Evolutionary conservation across 2,888 invertebrate genomes (phyloP).

Genomic region (Eilema sororculum): DNA sequence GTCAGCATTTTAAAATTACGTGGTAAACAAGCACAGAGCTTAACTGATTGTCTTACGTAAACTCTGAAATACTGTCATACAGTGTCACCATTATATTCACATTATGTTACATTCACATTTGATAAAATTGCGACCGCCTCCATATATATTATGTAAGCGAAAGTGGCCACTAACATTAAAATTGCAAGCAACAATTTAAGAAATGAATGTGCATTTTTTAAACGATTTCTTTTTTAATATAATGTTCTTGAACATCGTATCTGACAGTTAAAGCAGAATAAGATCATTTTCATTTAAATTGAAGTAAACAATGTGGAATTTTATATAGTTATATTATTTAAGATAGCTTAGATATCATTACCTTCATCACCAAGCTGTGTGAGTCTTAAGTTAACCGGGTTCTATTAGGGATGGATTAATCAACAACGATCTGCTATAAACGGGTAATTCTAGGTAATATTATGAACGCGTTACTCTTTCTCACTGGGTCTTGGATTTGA

Average conservation of each 20-base stretch:
- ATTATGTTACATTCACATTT: slow-evolving; percentile 42
- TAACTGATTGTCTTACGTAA: slow-evolving; percentile 31
- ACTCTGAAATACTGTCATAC: slow-evolving; percentile 29
- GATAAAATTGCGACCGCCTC: slow-evolving; percentile 31
- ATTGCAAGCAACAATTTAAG: slow-evolving; percentile 16
- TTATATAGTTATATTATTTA: too few species aligned
- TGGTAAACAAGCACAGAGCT: slow-evolving; percentile 10
- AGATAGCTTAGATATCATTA: too few species aligned
- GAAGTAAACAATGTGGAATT: not conserved
- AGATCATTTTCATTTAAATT: not conserved
- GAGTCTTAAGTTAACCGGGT: not conserved
- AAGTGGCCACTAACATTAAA: slow-evolving; percentile 26
- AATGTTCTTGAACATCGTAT: slow-evolving; percentile 3
- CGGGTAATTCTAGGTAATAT: too few species aligned
- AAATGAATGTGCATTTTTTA: slow-evolving; percentile 12
- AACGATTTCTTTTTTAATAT: slow-evolving; percentile 11
- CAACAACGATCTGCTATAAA: too few species aligned
- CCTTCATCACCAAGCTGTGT: not conserved
- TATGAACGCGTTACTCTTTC: too few species aligned
- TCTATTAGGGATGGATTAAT: not conserved
- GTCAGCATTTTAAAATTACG: slow-evolving; percentile 4
- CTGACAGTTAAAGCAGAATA: not conserved
- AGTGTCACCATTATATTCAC: slow-evolving; percentile 48
- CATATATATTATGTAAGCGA: slow-evolving; percentile 37
- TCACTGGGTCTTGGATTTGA: too few species aligned